A percentile compares a stretch with the other conserved stretches of the same genome.
Conservation (phyloP, 2,797 vertebrate species). For the Neosilurus mollespiculum region DNA sequence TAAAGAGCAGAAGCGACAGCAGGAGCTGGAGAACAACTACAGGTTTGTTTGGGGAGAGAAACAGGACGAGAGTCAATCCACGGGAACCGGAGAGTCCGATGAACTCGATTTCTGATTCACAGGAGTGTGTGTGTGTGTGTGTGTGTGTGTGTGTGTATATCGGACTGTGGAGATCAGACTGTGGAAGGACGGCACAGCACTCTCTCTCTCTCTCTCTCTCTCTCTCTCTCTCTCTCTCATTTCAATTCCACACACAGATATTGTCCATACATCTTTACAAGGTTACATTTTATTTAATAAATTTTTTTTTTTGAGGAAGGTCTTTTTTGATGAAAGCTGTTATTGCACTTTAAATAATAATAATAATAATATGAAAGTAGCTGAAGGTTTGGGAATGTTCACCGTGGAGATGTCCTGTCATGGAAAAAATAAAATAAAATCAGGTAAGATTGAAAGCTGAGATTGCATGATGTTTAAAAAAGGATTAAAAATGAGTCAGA, state of each 20-base stretch:
- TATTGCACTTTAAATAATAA: conserved; percentile 27
- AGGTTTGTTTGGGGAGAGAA: conserved; percentile 86
- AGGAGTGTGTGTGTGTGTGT: not conserved
- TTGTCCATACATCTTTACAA: not conserved
- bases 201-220: not conserved
- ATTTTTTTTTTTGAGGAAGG: not conserved
- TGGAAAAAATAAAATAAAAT: not conserved
- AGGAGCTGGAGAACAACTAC: conserved; percentile 90
- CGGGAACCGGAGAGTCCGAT: conserved; percentile 78
- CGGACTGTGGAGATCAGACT: not conserved
- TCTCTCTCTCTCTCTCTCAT: not conserved
- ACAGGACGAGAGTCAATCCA: conserved; percentile 72
- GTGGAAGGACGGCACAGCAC: not conserved
- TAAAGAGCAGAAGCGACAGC: conserved; percentile 86
- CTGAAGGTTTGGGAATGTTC: not conserved
- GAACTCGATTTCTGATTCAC: conserved; percentile 83
- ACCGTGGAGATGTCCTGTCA: not conserved
- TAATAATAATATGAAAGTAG: not conserved
- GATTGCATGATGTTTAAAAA: not conserved
- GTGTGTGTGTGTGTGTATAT: not conserved
- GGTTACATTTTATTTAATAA: not conserved
- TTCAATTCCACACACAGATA: not conserved
- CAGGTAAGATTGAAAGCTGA: not conserved
- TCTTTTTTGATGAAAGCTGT: not conserved
- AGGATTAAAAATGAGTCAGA: too few species aligned